Evolutionary conservation across 2,888 invertebrate species (phyloP), one percentile per base, ranked within the genome.

Genomic region (Helleia helle): DNA sequence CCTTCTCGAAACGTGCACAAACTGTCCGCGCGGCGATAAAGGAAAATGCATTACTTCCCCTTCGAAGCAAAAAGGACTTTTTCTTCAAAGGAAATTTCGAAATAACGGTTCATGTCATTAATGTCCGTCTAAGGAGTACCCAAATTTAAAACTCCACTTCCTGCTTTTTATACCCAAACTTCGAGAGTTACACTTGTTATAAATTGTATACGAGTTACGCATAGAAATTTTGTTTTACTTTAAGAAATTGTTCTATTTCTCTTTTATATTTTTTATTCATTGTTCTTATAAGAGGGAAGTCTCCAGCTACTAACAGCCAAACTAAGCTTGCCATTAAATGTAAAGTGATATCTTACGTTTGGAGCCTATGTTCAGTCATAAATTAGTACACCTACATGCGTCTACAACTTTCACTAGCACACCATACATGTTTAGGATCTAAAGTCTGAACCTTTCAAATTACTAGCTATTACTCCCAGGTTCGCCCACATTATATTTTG

Each of bases 11-110:
- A 62, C 74, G 69, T 70, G 62, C 64, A 69, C 66, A 66, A 77
- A 74, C 76, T 77, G 81, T 79, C 79, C 72, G 69, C 73, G 59
- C 56, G 65, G 71, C 67, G 75, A 81, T 81, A 81, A 83, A 81
- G 71, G 75, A 74, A 81, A 83, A 83, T 76, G 80, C 83, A 81
- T 83, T 81, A 77, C 79, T 72, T 80, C 74, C 80, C 75, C 59
- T 56, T 58, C 48, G 55, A 55, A 51, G 54, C 70, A 66, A 64
- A 65, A 65, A 4, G 22, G 22, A 22, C 22, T 22, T 65, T 66
- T 75, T 71, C 67, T 71, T 73, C 58, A 65, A 74, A 73, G 67
- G 70, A 65, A 65, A 73, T 72, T 66, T 69, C 62, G 69, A 70
- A 75, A 77, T 71, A 75, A 73, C 73, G 71, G 65, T 71, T 51